Evolutionary conservation across 2,113 vertebrate genomes (phyloP).

Genomic region (Oncorhynchus gorbuscha): DNA sequence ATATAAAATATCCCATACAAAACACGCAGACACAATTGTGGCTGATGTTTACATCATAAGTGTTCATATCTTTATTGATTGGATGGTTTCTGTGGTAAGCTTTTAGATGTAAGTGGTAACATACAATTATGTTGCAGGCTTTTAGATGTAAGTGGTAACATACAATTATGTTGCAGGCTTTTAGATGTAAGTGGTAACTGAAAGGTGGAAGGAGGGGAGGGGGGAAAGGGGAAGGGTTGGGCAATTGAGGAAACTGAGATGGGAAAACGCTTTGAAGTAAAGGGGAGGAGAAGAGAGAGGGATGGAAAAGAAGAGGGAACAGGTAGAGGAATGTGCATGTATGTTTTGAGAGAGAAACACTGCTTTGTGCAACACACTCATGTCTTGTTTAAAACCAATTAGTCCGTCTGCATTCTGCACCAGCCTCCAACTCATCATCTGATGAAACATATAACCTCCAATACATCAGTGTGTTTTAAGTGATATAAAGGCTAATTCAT

Average conservation of each 20-base stretch:
- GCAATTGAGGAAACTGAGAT: constrained; percentile 13
- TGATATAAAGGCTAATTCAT: too few relatives aligned
- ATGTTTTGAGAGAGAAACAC: constrained; percentile 20
- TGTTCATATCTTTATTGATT: constrained; percentile 51
- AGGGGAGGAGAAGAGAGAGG: constrained; percentile 10
- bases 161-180: constrained; percentile 28
- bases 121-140: constrained; percentile 30
- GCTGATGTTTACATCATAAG: constrained; percentile 7
- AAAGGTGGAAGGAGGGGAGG: constrained; percentile 27
- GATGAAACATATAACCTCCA: constrained; percentile 2
- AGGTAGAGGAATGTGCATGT: constrained; percentile 9
- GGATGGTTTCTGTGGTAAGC: constrained; percentile 22
- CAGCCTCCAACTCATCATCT: constrained; percentile 4
- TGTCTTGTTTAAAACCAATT: constrained; percentile 1
- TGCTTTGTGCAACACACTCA: neutral
- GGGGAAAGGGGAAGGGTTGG: constrained; percentile 26
- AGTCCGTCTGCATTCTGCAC: constrained; percentile 15
- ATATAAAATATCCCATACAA: neutral
- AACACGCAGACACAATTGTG: constrained; percentile 2
- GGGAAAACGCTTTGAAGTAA: constrained; percentile 31
- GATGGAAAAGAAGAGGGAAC: neutral
- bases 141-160: constrained; percentile 18
- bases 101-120: constrained; percentile 34
- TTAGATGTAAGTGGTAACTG: constrained; percentile 1
- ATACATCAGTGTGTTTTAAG: constrained; percentile 13